phyloP scores from a whole-genome alignment of 2,888 invertebrate genomes.

The Stenotaenia linearis region DNA sequence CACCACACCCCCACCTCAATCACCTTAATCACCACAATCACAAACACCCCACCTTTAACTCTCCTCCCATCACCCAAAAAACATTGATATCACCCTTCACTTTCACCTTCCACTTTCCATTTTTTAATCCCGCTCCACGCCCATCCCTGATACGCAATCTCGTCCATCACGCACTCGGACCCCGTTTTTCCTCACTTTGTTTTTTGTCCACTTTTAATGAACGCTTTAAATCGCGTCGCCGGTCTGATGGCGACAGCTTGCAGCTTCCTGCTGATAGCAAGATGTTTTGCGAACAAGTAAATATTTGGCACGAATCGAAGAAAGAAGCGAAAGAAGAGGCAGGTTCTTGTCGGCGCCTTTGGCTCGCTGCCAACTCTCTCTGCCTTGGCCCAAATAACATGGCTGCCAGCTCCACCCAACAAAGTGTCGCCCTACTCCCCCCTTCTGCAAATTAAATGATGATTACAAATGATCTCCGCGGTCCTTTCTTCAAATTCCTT shows the following conservation, averaged over 20 bases:
- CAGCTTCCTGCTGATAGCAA: slow-evolving; percentile 11
- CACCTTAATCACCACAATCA: too few relatives aligned
- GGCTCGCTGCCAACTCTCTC: neutral
- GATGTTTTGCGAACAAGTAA: neutral
- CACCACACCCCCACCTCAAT: too few relatives aligned
- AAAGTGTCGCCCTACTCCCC: neutral
- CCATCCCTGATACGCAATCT: neutral
- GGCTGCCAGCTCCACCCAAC: slow-evolving; percentile 19
- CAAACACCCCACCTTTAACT: too few relatives aligned
- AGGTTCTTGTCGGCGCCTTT: neutral
- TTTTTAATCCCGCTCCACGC: neutral
- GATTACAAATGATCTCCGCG: neutral
- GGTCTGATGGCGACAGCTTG: slow-evolving; percentile 15
- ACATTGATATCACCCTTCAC: too few relatives aligned
- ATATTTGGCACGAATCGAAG: slow-evolving; percentile 11
- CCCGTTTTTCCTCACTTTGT: neutral
- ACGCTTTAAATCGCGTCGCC: neutral
- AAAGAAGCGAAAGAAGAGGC: neutral
- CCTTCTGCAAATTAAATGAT: neutral
- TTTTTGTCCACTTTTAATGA: slow-evolving; percentile 1
- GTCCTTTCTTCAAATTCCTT: neutral
- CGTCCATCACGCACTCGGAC: neutral
- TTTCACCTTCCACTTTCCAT: too few relatives aligned
- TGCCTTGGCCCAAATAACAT: slow-evolving; percentile 19
- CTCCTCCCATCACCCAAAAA: too few relatives aligned